Conservation (phyloP, 2,113 vertebrate species). For the Scartelaos histophorus region DNA sequence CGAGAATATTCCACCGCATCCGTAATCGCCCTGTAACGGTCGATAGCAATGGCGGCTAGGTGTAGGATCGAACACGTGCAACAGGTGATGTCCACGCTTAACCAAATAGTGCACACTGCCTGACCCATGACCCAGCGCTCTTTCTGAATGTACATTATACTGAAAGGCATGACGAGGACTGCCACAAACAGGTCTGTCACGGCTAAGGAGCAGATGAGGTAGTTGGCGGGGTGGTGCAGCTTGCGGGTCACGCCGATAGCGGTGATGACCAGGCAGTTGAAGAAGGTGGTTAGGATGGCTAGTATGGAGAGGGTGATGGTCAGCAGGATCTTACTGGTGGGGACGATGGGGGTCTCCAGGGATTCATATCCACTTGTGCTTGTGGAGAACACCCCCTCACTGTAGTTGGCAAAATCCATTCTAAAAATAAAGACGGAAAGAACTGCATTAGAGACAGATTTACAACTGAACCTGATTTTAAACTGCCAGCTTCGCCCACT, state of each 20-base stretch:
- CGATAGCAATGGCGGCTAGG: constrained; percentile 91
- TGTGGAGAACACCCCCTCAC: constrained; percentile 78
- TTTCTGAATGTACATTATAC: constrained; percentile 92
- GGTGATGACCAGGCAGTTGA: constrained; percentile 96
- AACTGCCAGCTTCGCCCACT: no score
- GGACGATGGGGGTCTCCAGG: constrained; percentile 69
- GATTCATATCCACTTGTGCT: constrained; percentile 47
- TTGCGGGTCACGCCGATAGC: constrained; percentile 95
- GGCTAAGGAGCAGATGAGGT: constrained; percentile 95
- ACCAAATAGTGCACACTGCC: constrained; percentile 91
- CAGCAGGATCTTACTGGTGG: constrained; percentile 85
- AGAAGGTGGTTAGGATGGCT: constrained; percentile 89
- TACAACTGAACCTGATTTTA: background rate
- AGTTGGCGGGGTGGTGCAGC: constrained; percentile 96
- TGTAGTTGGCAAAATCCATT: constrained; percentile 91
- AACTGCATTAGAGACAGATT: constrained; percentile 20
- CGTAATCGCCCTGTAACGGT: constrained; percentile 93
- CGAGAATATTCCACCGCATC: constrained; percentile 93
- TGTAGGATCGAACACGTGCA: constrained; percentile 98
- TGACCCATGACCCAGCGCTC: constrained; percentile 95
- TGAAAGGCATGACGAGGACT: constrained; percentile 97
- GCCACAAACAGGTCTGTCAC: constrained; percentile 96
- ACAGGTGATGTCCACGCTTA: constrained; percentile 93
- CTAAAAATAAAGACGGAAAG: constrained; percentile 46
- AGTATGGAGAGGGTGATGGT: constrained; percentile 88